A percentile compares a stretch with the other conserved stretches of the same genome.
phyloP scores from a whole-genome alignment of 1,140 invertebrate species.

The Coboldia fuscipes region DNA sequence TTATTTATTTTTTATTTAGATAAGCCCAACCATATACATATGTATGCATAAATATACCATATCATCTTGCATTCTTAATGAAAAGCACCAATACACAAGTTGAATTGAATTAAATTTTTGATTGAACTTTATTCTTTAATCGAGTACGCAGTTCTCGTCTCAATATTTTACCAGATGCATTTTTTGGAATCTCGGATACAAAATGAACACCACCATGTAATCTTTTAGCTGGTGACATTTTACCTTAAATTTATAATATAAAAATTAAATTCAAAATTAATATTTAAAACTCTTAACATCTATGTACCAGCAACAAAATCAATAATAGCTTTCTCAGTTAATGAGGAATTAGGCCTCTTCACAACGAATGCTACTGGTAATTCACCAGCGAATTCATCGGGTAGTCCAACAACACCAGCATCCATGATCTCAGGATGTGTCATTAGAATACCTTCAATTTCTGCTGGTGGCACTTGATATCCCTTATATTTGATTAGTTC shows the following conservation, averaged over 20 bases:
- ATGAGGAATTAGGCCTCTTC: slow-evolving; percentile 14
- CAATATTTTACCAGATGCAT: slow-evolving; percentile 46
- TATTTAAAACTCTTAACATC: not conserved
- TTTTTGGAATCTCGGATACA: slow-evolving; percentile 38
- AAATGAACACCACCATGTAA: slow-evolving; percentile 39
- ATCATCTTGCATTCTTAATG: too few relatives aligned
- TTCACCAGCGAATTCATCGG: slow-evolving; percentile 34
- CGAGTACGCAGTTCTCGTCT: slow-evolving; percentile 27
- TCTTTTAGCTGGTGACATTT: slow-evolving; percentile 22
- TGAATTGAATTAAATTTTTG: too few relatives aligned
- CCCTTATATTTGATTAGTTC: slow-evolving; percentile 28
- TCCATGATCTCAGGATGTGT: slow-evolving; percentile 39
- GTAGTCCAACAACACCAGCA: slow-evolving; percentile 40
- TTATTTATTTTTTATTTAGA: too few relatives aligned
- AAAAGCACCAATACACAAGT: too few relatives aligned
- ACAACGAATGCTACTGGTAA: slow-evolving; percentile 37
- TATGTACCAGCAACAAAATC: slow-evolving; percentile 20
- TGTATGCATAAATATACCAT: too few relatives aligned
- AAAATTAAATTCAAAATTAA: not conserved
- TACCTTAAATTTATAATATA: not conserved
- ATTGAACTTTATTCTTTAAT: too few relatives aligned
- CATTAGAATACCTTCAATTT: slow-evolving; percentile 40
- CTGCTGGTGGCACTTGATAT: slow-evolving; percentile 34
- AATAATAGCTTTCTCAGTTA: slow-evolving; percentile 22
- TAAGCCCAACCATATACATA: too few relatives aligned